Evolutionary conservation across 1,140 invertebrate species (phyloP).

Genomic region (Chelonus insularis): DNA sequence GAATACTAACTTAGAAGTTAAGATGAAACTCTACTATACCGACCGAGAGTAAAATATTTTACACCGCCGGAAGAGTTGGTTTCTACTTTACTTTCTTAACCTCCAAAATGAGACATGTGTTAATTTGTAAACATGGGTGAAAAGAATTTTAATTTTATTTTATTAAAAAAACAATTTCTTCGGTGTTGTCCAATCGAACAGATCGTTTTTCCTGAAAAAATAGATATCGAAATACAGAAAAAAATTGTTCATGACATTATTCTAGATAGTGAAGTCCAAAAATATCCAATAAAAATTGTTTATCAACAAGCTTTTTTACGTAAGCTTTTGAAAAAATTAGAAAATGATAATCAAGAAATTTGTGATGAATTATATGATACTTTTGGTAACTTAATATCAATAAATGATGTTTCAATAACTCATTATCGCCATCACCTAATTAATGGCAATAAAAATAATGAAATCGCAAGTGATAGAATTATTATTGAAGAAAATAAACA

Average conservation of each 20-base stretch:
- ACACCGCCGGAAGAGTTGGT: too few relatives aligned
- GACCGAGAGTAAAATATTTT: too few relatives aligned
- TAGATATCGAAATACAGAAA: neutral
- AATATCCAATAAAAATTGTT: conserved; percentile 13
- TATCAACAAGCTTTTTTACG: conserved; percentile 11
- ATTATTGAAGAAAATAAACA: conserved; percentile 61
- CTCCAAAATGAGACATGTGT: too few relatives aligned
- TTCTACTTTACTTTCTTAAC: too few relatives aligned
- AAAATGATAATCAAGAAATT: conserved; percentile 48
- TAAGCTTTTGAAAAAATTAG: conserved; percentile 39
- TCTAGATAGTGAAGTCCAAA: neutral
- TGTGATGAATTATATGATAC: conserved; percentile 54
- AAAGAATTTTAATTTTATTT: neutral
- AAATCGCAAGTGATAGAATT: conserved; percentile 38
- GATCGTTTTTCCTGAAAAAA: neutral
- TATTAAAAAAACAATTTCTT: conserved; percentile 12
- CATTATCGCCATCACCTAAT: conserved; percentile 54
- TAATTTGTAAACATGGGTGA: too few relatives aligned
- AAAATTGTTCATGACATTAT: neutral
- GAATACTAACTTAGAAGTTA: too few relatives aligned
- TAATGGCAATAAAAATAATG: conserved; percentile 25
- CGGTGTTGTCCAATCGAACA: neutral
- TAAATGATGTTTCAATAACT: conserved; percentile 32
- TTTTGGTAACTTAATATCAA: conserved; percentile 50
- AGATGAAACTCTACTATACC: too few relatives aligned